Base-by-base conservation (phyloP, 2,888 invertebrate genomes). In the Himalopsyche tibetana region DNA sequence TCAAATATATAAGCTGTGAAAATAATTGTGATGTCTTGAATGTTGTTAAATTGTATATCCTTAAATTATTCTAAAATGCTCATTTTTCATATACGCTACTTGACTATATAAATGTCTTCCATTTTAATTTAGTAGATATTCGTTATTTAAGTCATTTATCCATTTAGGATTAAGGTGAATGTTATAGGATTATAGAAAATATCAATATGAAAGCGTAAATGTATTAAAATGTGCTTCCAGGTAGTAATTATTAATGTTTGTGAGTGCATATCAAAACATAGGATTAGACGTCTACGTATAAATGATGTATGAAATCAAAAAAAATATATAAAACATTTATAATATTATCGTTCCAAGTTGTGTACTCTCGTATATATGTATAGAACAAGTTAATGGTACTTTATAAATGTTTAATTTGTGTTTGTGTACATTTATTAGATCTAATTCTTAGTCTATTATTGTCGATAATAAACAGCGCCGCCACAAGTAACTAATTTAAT, bases 331-430 rank as follows among this genome's bases (percentile, higher is more conserved):
- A 83, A 83, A 83, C 81, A 80, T 86, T 45, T 83, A 86, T 86
- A 80, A 81, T 80, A 86, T 80, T 55, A 86, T 74, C 82, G 51
- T 87, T 87, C 87, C 87, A 87, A 87, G 87, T 87, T 87, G 87
- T 82, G 87, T 87, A 83, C 87, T 87, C 87, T 74, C 83, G 40
- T 85, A 79, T 82, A 74, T 74, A 74, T 74, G 38, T 74, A 74
- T 74, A 74, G 80, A 80, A 84, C 74, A 79, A 74, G 74, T 74
- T 74, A 74, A 74, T 74, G 74, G 74, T 74, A 74, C 36, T 74
- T 74, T 74, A 74, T 74, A 74, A 74, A 74, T 74, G 74, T 74
- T 74, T 74, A 74, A 36, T 63, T 74, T 36, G 74, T 74, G 74
- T 74, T 38, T 74, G 74, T 74, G 74, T 74, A 74, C 74, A 74